Conservation (phyloP, 2,113 vertebrate species). For the Notiomystis cincta region DNA sequence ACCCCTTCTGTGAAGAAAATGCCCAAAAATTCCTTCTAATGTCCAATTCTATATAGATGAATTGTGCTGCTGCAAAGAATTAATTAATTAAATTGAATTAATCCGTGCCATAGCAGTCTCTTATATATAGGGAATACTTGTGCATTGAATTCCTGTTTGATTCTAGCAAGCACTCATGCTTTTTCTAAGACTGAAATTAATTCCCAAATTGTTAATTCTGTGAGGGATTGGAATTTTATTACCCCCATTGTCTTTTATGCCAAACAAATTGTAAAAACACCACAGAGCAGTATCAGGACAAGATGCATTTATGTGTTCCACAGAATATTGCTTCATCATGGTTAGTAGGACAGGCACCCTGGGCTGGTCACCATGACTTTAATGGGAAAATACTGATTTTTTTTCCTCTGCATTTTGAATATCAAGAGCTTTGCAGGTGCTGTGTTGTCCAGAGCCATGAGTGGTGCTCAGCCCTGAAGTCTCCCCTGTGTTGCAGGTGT, state of each 20-base stretch:
- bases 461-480: not conserved
- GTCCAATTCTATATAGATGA: not conserved
- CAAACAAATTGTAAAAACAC: not conserved
- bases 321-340: not conserved
- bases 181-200: not conserved
- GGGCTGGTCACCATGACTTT: not conserved
- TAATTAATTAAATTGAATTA: not conserved
- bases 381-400: not conserved
- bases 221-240: not conserved
- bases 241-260: not conserved
- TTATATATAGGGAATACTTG: not conserved
- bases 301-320: not conserved
- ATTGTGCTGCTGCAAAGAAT: not conserved
- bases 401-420: not conserved
- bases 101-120: not conserved
- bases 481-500: constrained; percentile 80
- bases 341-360: not conserved
- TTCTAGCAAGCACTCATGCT: not conserved
- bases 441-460: not conserved
- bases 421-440: not conserved
- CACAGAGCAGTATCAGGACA: not conserved
- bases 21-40: not conserved
- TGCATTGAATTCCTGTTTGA: not conserved
- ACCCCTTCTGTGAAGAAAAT: not conserved
- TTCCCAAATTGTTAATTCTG: not conserved